These are phyloP conservation scores for Tetramorium parvispinum DNA, from an alignment of 1,140 invertebrate species.

Conservation along the genomic window DNA sequence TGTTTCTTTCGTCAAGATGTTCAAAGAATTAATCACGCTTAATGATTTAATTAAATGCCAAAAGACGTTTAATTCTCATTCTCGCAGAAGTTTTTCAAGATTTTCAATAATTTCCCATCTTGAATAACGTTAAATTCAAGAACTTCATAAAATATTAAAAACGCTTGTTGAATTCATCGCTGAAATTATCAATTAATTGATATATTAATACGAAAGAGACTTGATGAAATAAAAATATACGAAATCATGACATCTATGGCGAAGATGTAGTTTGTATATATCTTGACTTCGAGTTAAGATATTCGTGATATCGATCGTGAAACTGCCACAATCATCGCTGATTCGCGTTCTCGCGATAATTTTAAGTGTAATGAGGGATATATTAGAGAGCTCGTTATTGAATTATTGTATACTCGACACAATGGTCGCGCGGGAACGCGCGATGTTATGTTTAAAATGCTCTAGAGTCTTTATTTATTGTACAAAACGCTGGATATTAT, in stretches of 20 bases:
- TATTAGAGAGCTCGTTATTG: slow-evolving; percentile 67
- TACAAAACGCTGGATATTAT: slow-evolving; percentile 74
- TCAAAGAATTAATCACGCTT: background rate
- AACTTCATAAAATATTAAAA: background rate
- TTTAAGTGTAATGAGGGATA: slow-evolving; percentile 37
- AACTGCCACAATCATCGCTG: slow-evolving; percentile 47
- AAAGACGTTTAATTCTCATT: background rate
- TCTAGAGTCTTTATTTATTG: slow-evolving; percentile 80
- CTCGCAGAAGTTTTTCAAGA: background rate
- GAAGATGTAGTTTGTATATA: slow-evolving; percentile 56
- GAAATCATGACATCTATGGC: background rate
- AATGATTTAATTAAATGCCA: no score
- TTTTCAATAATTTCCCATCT: background rate
- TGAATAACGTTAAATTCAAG: background rate
- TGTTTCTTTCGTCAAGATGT: background rate
- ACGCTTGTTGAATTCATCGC: background rate
- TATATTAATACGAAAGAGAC: background rate
- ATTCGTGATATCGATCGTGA: slow-evolving; percentile 43
- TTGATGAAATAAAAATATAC: background rate
- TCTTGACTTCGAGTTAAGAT: slow-evolving; percentile 48
- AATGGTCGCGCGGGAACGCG: slow-evolving; percentile 57
- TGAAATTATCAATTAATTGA: slow-evolving; percentile 20
- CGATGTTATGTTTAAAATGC: slow-evolving; percentile 76
- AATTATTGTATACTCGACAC: slow-evolving; percentile 72
- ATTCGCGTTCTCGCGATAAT: slow-evolving; percentile 22